Base-by-base conservation (phyloP, 1,140 invertebrate species). In the Euwallacea fornicatus region DNA sequence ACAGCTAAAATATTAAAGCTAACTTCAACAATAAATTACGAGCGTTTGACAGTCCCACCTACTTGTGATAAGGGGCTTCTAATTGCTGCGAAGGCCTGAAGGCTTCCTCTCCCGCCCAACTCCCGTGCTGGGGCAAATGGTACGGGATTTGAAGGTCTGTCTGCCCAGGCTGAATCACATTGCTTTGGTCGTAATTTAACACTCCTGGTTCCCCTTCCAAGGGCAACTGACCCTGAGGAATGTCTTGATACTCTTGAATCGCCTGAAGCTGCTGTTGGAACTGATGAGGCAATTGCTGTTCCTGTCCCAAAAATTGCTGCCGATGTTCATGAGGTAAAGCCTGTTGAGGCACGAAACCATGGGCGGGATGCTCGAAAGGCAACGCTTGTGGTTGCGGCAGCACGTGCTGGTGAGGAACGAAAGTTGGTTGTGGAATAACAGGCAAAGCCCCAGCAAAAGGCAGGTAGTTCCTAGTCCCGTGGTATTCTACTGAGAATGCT, bases 61-160 rank as follows among this genome's bases (percentile, higher is more conserved):
- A 73, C 42, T 75, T 76, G 8, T 73, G 46, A 60, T 70, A 77
- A 15, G 77, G 77, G 11, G 77, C 68, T 61, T 78, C 75, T 42
- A 78, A 69, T 16, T 72, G 60, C 11, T 62, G 53, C 7, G 76
- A 76, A 8, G 77, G 77, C 54, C 72, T 76, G 15, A 78, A 73
- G 55, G 44, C 59, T 9, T 74, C 63, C 7, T 66, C 53, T 16
- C 10, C 58, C 9, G 16, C 59, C 58, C 58, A 77, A n/a, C 46
- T 66, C 3, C 69, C 67, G 65, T 78, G 77, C 10, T 77, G 71
- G 43, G 77, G 77, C 21, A 77, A 71, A 73, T 78, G 76, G 21
- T 75, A 65, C 54, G 77, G 77, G 62, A 76, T 72, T 71, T 78
- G 77, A 6, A 78, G 2, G 64, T 78, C 77, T 16, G 74, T 75